Evolutionary conservation across 2,888 invertebrate species (phyloP), one percentile per base, ranked within the genome.

Genomic region (Sclerodermus sp.): DNA sequence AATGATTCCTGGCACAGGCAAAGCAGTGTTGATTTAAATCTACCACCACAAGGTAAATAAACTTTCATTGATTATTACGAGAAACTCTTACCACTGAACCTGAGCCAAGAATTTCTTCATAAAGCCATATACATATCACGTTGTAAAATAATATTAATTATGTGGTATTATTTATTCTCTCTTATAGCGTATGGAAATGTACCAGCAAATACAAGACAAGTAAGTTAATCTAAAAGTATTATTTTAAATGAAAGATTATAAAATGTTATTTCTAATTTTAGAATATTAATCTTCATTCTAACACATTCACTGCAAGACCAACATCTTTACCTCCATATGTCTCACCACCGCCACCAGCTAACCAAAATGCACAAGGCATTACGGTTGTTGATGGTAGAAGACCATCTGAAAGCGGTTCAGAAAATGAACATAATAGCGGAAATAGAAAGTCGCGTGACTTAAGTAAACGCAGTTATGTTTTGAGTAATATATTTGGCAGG

Each of bases 271-370:
- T 14, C 36, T 40, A 32, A 50, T 31, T 47, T 48, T 44, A 73
- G 71, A 55, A 60, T 44, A 47, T 61, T 50, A 72, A 62, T 16
- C 67, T 66, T 41, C 59, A 73, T 32, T 77, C 73, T 51, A 72
- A 73, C 23, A 73, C 73, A 17, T 70, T 70, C 31, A 68, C 68
- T 8, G 62, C 73, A n/a, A 69, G 79, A 60, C 76, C 78, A 37
- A 68, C 77, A 12, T 78, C 81, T 32, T 62, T 80, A 47, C 79
- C 80, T 16, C 77, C 80, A n/a, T 79, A 80, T 47, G 76, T 79
- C n/a, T 72, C 79, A 42, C 79, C 78, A 31, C 75, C 80, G 5
- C 70, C 77, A n/a, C 75, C 77, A 15, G 67, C 70, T 1, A 61
- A 71, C 3, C 74, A 71, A 44, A 67, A 63, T 16, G 54, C 67